Evolutionary conservation across 2,797 vertebrate genomes (phyloP).

Genomic region (Leucoraja ocellata): DNA sequence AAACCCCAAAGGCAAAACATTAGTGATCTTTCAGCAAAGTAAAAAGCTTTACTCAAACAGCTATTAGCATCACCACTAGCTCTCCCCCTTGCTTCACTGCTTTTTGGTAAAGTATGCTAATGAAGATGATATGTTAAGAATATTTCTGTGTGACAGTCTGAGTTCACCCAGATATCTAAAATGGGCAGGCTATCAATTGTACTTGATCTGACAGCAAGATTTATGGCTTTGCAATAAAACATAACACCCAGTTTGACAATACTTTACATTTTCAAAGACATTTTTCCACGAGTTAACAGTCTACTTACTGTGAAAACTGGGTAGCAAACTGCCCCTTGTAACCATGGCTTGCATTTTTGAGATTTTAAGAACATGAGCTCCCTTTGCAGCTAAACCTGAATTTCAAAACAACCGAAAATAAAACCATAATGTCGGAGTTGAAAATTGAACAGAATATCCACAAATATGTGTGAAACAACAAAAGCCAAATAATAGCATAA

Average conservation of each 20-base stretch:
- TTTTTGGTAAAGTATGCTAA: conserved; percentile 99
- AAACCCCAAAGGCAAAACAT: conserved; percentile 99
- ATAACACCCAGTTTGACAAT: conserved; percentile 31
- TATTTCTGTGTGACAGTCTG: conserved; percentile 96
- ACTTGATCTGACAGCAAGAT: conserved; percentile 99
- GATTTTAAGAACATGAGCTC: background rate
- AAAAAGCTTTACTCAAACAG: conserved; percentile 85
- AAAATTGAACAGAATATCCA: conserved; percentile 7
- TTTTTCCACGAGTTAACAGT: conserved; percentile 2
- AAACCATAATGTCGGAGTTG: background rate
- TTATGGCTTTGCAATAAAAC: conserved; percentile 98
- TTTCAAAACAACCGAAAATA: background rate
- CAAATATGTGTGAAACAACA: background rate
- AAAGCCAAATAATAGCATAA: background rate
- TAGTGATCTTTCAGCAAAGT: conserved; percentile 89
- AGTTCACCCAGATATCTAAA: conserved; percentile 98
- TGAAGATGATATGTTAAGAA: conserved; percentile 90
- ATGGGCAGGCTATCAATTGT: conserved; percentile 93
- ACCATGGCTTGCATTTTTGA: background rate
- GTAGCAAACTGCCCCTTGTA: background rate
- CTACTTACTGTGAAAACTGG: conserved; percentile 15
- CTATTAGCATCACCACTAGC: conserved; percentile 98
- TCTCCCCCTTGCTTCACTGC: conserved; percentile 97
- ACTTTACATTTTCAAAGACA: conserved; percentile 36
- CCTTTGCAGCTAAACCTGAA: background rate